phyloP scores from a whole-genome alignment of 2,797 vertebrate species.

The Kryptolebias ocellatus region DNA sequence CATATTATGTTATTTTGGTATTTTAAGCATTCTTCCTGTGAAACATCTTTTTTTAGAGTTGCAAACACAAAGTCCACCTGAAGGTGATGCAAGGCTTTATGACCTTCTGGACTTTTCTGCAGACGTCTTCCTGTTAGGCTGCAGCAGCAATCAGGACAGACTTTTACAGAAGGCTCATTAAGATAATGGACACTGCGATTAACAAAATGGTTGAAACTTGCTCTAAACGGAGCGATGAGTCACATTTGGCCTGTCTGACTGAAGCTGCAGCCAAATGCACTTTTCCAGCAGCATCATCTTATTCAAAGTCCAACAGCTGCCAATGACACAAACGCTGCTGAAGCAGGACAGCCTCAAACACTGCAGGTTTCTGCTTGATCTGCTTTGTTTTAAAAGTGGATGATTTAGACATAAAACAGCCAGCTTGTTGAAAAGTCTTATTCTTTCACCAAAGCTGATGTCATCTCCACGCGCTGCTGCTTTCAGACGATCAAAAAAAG shows the following conservation, averaged over 20 bases:
- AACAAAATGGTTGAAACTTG: slow-evolving; percentile 3
- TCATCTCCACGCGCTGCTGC: too few species aligned
- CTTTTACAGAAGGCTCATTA: slow-evolving; percentile 4
- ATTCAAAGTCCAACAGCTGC: neutral
- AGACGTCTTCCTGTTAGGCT: neutral
- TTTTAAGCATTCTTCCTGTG: too few species aligned
- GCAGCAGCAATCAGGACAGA: neutral
- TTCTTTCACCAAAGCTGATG: too few species aligned
- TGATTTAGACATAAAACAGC: too few species aligned
- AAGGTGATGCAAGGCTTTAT: neutral
- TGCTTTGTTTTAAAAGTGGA: too few species aligned
- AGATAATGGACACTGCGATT: slow-evolving; percentile 22
- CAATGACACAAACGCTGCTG: neutral
- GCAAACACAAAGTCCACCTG: neutral
- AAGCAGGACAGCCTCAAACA: neutral
- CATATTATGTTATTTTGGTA: too few species aligned
- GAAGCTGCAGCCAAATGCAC: slow-evolving; percentile 13
- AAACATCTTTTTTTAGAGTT: too few species aligned
- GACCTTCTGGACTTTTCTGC: neutral
- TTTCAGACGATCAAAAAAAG: neutral
- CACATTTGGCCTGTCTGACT: slow-evolving; percentile 35
- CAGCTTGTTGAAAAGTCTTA: too few species aligned
- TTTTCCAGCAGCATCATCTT: slow-evolving; percentile 3
- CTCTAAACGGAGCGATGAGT: slow-evolving; percentile 27
- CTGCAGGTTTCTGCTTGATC: too few species aligned